Base-by-base conservation (phyloP, 1,140 invertebrate species). In the Pseudomyrmex concolor region DNA sequence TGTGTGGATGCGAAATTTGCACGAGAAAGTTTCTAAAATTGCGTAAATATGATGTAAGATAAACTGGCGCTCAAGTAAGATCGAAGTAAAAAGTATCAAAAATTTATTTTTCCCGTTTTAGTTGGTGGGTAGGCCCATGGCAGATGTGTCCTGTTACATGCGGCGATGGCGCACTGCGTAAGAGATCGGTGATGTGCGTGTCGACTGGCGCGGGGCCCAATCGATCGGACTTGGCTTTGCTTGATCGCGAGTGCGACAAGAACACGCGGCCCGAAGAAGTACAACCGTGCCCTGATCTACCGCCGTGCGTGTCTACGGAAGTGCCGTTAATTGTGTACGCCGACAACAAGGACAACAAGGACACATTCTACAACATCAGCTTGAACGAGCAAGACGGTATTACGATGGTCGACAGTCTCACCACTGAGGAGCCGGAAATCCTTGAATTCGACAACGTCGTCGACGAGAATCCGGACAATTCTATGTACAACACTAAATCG, bases 81-180 rank as follows among this genome's bases (percentile, higher is more conserved):
- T 5, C 34, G 5, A 0, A 43, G 22, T 4, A 12, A 59, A 19
- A 10, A 43, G 13, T 34, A 25, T 25, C 2, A 17, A 19, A 62
- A 13, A 48, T 1, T n/a, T 9, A 48, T 57, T 59, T 34, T 34
- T 7, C 5, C 59, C 17, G 10, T 80, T 60, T 22, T 76, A 96
- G 95, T 88, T 97, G 97, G 97, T 97, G 96, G 96, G 94, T 96
- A 4, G 97, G 97, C 1, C 96, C 96, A 0, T 98, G 97, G 97
- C 96, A 97, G 89, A 95, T 96, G 83, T 98, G 97, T 89, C 96
- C 97, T 1, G 95, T 96, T 0, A 97, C 96, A 1, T 98, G 97
- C 89, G 96, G 96, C 5, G 94, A 95, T 1, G 95, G 95, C 12
- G 94, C 94, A 0, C 93, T 95, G 17, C 95, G 96, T 50, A 95